phyloP scores from a whole-genome alignment of 2,797 vertebrate genomes.

The Falco berigora region DNA sequence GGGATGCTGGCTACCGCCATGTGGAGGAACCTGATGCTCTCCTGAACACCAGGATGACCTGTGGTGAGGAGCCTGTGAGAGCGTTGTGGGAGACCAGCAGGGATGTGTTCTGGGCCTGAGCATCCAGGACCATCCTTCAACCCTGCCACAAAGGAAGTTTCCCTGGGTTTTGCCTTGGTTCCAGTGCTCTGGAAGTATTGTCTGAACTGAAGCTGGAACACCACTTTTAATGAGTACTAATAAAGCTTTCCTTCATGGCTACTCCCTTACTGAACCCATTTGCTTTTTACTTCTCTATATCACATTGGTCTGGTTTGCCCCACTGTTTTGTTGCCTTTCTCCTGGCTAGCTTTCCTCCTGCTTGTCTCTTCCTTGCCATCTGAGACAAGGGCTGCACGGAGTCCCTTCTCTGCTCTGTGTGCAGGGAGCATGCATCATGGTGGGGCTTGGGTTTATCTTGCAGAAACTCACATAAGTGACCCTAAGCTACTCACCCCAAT shows the following conservation, averaged over 20 bases:
- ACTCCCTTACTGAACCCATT: background rate
- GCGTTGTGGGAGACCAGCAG: background rate
- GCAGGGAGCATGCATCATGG: rapidly evolving
- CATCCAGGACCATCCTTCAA: background rate
- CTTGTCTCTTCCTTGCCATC: background rate
- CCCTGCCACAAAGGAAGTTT: background rate
- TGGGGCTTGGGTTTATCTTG: background rate
- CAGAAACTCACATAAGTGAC: background rate
- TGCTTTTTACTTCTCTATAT: background rate
- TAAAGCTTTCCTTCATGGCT: background rate
- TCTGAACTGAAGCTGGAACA: background rate
- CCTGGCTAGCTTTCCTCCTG: background rate
- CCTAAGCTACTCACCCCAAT: too few species aligned
- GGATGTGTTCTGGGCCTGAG: background rate
- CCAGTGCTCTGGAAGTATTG: background rate
- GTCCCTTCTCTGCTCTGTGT: too few species aligned
- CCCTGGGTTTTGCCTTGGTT: background rate
- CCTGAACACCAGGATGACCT: background rate
- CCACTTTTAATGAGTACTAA: background rate
- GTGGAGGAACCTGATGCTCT: too few species aligned
- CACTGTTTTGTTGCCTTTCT: background rate
- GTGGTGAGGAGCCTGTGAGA: background rate
- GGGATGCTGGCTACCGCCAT: too few species aligned
- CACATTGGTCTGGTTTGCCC: background rate
- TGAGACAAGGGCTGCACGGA: background rate